Conservation (phyloP, 2,113 vertebrate species). For the Ctenodactylus gundi region DNA sequence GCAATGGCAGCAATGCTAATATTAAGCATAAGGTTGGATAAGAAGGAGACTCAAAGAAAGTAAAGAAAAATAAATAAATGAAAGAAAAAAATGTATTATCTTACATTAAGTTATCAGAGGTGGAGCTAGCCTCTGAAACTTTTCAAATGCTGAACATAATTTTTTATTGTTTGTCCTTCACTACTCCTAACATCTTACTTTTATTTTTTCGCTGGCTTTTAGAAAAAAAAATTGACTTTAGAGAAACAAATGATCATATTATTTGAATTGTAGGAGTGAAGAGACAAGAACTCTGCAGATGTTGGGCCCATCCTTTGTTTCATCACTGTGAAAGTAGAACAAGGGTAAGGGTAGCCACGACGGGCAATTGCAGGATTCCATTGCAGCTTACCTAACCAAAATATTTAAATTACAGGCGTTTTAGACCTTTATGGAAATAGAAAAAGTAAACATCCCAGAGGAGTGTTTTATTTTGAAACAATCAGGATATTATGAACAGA, state of each 20-base stretch:
- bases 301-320: background rate
- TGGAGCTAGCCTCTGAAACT: background rate
- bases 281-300: background rate
- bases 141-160: background rate
- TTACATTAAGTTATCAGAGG: background rate
- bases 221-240: background rate
- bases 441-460: background rate
- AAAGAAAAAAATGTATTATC: background rate
- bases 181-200: background rate
- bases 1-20: background rate
- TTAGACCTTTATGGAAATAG: background rate
- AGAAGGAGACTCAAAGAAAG: background rate
- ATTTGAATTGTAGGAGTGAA: background rate
- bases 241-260: background rate
- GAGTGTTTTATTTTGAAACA: background rate
- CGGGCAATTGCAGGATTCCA: background rate
- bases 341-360: accelerated
- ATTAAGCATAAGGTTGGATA: background rate
- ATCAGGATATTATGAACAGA: background rate
- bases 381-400: background rate
- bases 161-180: background rate
- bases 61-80: background rate
- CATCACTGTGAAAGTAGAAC: background rate
- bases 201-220: background rate
- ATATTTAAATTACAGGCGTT: background rate